Conservation (phyloP, 2,888 invertebrate species). For the Taenaris catops region DNA sequence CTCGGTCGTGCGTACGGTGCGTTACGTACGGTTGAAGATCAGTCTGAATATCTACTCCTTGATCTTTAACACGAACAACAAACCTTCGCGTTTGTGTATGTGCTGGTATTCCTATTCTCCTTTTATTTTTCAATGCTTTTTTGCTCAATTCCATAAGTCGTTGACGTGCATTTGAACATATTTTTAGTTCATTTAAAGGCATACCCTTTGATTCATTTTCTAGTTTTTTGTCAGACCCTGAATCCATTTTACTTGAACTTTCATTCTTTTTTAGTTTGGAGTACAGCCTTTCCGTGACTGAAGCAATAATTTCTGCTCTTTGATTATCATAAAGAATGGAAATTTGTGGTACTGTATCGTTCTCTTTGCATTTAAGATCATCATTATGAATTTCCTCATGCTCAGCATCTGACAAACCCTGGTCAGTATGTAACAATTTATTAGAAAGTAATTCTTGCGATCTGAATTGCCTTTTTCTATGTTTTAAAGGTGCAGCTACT, state of each 20-base stretch:
- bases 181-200: conserved; percentile 73
- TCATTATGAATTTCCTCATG: conserved; percentile 39
- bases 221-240: conserved; percentile 52
- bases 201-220: conserved; percentile 33
- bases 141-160: conserved; percentile 80
- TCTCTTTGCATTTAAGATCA: conserved; percentile 30
- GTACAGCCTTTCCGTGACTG: conserved; percentile 84
- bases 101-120: conserved; percentile 69
- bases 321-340: conserved; percentile 65
- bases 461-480: conserved; percentile 61
- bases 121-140: conserved; percentile 75
- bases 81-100: conserved; percentile 80
- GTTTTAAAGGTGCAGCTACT: conserved; percentile 52
- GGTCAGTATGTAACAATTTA: conserved; percentile 30
- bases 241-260: conserved; percentile 58
- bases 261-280: conserved; percentile 77
- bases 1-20: conserved; percentile 44
- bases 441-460: conserved; percentile 66
- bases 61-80: conserved; percentile 77
- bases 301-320: conserved; percentile 84
- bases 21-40: conserved; percentile 66
- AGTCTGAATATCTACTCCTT: conserved; percentile 71
- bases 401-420: no score
- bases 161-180: conserved; percentile 80
- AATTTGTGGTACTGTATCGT: conserved; percentile 38